Evolutionary conservation across 2,797 vertebrate genomes (phyloP), one percentile per base, ranked within the genome.

Genomic region (Gastrophryne carolinensis): DNA sequence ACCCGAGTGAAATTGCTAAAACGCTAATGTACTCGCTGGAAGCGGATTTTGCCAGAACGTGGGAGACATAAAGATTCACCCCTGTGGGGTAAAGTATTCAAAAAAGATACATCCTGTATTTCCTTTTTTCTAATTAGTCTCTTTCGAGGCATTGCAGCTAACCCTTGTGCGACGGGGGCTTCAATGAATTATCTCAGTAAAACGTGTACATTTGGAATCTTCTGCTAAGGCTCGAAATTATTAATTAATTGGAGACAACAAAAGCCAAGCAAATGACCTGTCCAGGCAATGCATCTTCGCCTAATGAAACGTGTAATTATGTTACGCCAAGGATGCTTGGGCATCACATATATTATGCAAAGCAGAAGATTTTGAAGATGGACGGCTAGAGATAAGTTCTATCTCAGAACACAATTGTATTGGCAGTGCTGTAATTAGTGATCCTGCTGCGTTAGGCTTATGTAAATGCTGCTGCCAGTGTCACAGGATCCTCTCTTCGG

Each of bases 161-260:
- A 53, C 7, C 65, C n/a, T 15, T 37, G 30, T 23, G 27, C 21
- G 4, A 30, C 35, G 5, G 62, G 37, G 64, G 53, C 27, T 54
- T 11, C 11, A 37, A 53, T 17, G 37, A 68, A 68, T 68, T 54
- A 54, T 54, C 34, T 34, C 21, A 7, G 19, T 34, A 54, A 49
- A 29, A 41, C 23, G 2, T 34, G 24, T 13, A 35, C 12, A 5
- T 30, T 13, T 24, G 4, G 26, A 27, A 53, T 29, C 64, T 6
- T 21, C 49, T 37, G 32, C 26, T 53, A 53, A 54, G 15, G 32
- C 53, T 54, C 35, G 39, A 19, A 11, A 53, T 53, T 35, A 39
- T 35, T 53, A 67, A 67, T 67, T 54, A 67, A 67, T 67, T 54
- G 64, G 23, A 53, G 49, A 39, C 34, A 67, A 34, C 24, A 35